Base-by-base conservation (phyloP, 2,113 vertebrate species). In the Grammomys dolichurus region DNA sequence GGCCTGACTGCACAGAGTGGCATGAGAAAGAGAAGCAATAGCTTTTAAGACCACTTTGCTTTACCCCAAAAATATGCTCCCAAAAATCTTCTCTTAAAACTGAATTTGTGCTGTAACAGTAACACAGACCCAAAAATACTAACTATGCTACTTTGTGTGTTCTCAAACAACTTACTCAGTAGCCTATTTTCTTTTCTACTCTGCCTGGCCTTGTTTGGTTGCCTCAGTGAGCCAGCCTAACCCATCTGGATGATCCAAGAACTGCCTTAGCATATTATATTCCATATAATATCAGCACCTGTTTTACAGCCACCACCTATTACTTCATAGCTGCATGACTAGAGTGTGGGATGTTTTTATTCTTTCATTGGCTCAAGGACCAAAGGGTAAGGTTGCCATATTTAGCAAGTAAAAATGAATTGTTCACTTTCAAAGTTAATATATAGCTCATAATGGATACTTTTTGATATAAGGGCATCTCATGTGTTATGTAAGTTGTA, bases 321-420 rank as follows among this genome's bases (percentile, higher is more conserved):
- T 28, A 7, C 46, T 48, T 81, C 58, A 96, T 20, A 89, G 73
- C 56, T 3, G 19, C 9, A 65, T 17, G 14, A 22, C 24, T 76
- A 87, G 73, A 69, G 3, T 48, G 8, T 9, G 58, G 14, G 14
- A 6, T 77, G 87, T 19, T 69, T 91, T 89, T 60, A 60, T n/a
- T 63, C 65, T 46, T 93, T 65, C 46, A 51, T 14, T 60, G 46
- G 33, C 31, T 91, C 82, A 58, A 13, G 36, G 24, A 75, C 20
- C 82, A 89, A 89, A 89, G 33, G 91, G 11, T 24, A 89, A 16
- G 20, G 5, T 77, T 96, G 33, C 43, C 80, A 92, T n/a, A 70
- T 87, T 87, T 48, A 94, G 19, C 69, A 96, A 95, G 89, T 63
- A 86, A 92, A 95, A 95, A 76, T 60, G 60, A 80, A 95, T 84